Percentiles rank a stretch among this genome's conserved stretches.
Conservation (phyloP, 2,888 invertebrate species). For the Protodeltote pygarga region DNA sequence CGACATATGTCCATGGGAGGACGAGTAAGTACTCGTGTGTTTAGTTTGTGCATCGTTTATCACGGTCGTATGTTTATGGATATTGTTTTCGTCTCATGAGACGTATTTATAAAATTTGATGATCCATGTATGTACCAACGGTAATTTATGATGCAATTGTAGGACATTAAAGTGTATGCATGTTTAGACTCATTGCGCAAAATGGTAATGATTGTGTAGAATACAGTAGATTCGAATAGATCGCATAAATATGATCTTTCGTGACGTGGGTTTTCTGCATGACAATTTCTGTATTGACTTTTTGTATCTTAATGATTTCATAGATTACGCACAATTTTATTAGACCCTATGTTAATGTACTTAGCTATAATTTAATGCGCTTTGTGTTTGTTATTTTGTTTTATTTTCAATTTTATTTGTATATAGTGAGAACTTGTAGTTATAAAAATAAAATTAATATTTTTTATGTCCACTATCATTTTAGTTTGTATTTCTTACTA, state of each 20-base stretch:
- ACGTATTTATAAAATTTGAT: slow-evolving; percentile 13
- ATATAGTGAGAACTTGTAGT: slow-evolving; percentile 49
- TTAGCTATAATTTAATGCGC: slow-evolving; percentile 36
- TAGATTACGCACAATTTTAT: slow-evolving; percentile 33
- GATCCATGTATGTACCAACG: slow-evolving; percentile 11
- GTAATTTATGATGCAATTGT: slow-evolving; percentile 12
- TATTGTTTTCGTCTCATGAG: slow-evolving; percentile 24
- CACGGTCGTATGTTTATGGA: slow-evolving; percentile 38
- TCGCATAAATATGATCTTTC: slow-evolving; percentile 21
- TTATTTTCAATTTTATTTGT: slow-evolving; percentile 48
- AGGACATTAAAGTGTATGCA: slow-evolving; percentile 14
- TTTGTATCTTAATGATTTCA: slow-evolving; percentile 20
- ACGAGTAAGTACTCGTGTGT: slow-evolving; percentile 92
- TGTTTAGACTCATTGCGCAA: slow-evolving; percentile 10
- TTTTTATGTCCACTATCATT: slow-evolving; percentile 47
- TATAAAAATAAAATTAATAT: slow-evolving; percentile 44
- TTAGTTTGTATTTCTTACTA: slow-evolving; percentile 46
- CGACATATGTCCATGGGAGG: slow-evolving; percentile 98
- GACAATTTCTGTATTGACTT: slow-evolving; percentile 21
- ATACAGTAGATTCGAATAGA: slow-evolving; percentile 14
- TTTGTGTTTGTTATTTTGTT: slow-evolving; percentile 47
- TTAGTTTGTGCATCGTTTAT: slow-evolving; percentile 55
- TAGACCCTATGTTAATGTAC: slow-evolving; percentile 33
- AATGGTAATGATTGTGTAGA: slow-evolving; percentile 19
- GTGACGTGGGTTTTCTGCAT: slow-evolving; percentile 35